Evolutionary conservation across 2,113 vertebrate species (phyloP).

Genomic region (Trematomus loennbergii): DNA sequence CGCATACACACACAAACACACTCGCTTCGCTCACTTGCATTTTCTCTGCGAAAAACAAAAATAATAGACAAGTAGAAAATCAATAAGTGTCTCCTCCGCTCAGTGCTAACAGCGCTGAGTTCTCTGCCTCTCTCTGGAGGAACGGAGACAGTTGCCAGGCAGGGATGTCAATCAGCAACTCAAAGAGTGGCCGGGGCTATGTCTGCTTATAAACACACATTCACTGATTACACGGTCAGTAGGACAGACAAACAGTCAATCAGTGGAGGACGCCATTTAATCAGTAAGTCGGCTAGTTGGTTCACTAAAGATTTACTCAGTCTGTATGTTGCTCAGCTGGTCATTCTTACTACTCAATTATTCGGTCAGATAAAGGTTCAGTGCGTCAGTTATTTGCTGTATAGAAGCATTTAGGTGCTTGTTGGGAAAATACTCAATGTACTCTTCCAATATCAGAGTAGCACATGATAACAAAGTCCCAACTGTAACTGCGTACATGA

Average conservation of each 20-base stretch:
- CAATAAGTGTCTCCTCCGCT: constrained; percentile 74
- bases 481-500: too few species aligned
- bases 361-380: neutral
- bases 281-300: constrained; percentile 24
- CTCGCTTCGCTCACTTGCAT: constrained; percentile 35
- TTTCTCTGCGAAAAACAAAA: constrained; percentile 75
- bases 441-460: too few species aligned
- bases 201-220: constrained; percentile 62
- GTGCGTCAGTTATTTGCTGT: neutral
- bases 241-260: constrained; percentile 50
- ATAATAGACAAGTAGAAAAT: constrained; percentile 79
- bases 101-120: constrained; percentile 70
- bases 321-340: constrained; percentile 8
- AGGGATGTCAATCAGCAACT: constrained; percentile 69
- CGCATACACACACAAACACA: constrained; percentile 27
- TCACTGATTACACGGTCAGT: constrained; percentile 61
- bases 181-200: constrained; percentile 37
- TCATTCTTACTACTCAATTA: neutral
- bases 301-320: constrained; percentile 20
- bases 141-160: constrained; percentile 67
- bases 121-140: constrained; percentile 52
- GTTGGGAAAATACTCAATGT: too few species aligned
- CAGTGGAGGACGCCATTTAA: constrained; percentile 37
- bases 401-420: neutral
- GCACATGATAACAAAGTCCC: too few species aligned